Conservation (phyloP, 1,140 invertebrate species). For the Lysiphlebus fabarum region DNA sequence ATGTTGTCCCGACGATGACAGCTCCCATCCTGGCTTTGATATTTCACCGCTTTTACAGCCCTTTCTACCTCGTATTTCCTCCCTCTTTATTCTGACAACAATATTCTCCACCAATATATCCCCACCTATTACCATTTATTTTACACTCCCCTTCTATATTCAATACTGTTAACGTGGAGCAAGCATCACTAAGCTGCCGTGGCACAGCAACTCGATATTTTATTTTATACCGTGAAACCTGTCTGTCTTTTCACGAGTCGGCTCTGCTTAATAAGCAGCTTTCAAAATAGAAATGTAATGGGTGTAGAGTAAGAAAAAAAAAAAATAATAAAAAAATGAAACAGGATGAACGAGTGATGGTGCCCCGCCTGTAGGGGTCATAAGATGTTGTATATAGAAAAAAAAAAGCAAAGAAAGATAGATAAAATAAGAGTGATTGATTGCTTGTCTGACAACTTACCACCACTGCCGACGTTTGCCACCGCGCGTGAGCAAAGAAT, state of each 20-base stretch:
- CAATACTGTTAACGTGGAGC: constrained; percentile 11
- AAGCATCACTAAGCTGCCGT: constrained; percentile 24
- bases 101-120: constrained; percentile 31
- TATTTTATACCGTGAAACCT: constrained; percentile 54
- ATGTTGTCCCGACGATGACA: constrained; percentile 61
- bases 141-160: constrained; percentile 20
- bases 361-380: neutral
- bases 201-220: constrained; percentile 52
- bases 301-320: constrained; percentile 29
- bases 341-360: constrained; percentile 24
- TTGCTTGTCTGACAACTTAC: constrained; percentile 56
- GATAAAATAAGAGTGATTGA: constrained; percentile 48
- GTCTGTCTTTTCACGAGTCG: constrained; percentile 50
- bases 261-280: constrained; percentile 57
- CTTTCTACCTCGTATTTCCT: constrained; percentile 39
- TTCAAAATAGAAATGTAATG: constrained; percentile 59
- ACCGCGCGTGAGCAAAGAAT: constrained; percentile 45
- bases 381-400: constrained; percentile 20
- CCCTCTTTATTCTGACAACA: constrained; percentile 40
- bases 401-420: neutral
- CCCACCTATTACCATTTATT: constrained; percentile 14
- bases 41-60: constrained; percentile 58
- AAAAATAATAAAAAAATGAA: no score
- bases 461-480: constrained; percentile 37
- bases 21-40: constrained; percentile 63